Evolutionary conservation across 2,888 invertebrate species (phyloP).

Genomic region (Napeogenes sylphis): DNA sequence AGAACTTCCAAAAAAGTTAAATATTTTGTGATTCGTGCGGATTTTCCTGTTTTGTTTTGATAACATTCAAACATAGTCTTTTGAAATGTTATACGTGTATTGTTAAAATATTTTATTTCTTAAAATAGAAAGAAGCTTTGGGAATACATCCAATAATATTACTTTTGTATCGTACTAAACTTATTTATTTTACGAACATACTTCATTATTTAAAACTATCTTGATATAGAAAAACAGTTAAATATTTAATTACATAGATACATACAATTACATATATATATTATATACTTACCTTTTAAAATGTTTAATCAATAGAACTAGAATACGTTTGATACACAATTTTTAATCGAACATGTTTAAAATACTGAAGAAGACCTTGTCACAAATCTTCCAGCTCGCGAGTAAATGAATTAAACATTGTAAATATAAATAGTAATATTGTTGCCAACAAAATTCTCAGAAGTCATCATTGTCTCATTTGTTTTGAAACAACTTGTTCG

Average conservation of each 20-base stretch:
- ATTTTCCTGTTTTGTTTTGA: slow-evolving; percentile 39
- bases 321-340: neutral
- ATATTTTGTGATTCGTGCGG: slow-evolving; percentile 51
- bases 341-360: neutral
- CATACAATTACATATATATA: no score
- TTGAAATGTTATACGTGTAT: no score
- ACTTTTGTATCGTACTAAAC: no score
- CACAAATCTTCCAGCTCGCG: neutral
- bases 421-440: neutral
- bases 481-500: slow-evolving; percentile 3
- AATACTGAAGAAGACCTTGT: neutral
- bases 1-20: slow-evolving; percentile 39
- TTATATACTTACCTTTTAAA: no score
- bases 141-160: no score
- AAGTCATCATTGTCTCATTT: slow-evolving; percentile 5
- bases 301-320: neutral
- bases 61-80: slow-evolving; percentile 8
- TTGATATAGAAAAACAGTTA: no score
- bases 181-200: no score
- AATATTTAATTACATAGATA: no score
- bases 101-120: no score
- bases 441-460: neutral
- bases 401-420: slow-evolving; percentile 3
- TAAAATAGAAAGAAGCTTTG: no score
- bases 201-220: no score